Percentiles rank a stretch among this genome's conserved stretches.
phyloP scores from a whole-genome alignment of 2,113 vertebrate species.

The Stegostoma tigrinum region DNA sequence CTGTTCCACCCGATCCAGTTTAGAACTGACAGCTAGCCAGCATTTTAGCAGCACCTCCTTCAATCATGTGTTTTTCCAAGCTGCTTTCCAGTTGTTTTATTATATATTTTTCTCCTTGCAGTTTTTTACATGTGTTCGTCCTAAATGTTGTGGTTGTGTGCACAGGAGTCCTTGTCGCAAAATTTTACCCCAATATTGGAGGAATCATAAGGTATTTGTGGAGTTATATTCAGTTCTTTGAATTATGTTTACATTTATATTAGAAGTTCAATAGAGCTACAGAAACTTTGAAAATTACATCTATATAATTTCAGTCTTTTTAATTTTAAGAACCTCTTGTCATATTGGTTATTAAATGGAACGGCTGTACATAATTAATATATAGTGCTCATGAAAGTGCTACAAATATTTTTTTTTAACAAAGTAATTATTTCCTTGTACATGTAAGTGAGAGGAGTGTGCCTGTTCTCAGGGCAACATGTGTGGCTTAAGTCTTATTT shows the following conservation, averaged over 20 bases:
- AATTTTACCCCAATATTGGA: constrained; percentile 89
- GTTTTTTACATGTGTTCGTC: constrained; percentile 72
- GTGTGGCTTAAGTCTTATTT: neutral
- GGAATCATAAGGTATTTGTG: constrained; percentile 78
- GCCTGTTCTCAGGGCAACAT: neutral
- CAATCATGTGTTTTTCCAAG: neutral
- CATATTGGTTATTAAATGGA: neutral
- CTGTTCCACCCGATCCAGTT: neutral
- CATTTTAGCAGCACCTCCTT: neutral
- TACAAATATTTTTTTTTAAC: neutral
- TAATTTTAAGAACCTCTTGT: neutral
- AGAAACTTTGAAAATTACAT: neutral
- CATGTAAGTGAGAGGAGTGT: neutral
- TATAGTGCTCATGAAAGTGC: neutral
- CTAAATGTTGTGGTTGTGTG: constrained; percentile 75
- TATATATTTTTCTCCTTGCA: constrained; percentile 44
- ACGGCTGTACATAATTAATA: neutral
- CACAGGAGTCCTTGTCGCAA: constrained; percentile 77
- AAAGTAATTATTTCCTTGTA: neutral
- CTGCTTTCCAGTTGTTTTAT: neutral
- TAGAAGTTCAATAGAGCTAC: neutral
- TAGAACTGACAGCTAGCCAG: neutral
- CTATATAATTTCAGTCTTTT: neutral
- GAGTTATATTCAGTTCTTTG: neutral
- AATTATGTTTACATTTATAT: neutral